Evolutionary conservation across 2,113 vertebrate species (phyloP).

Genomic region (Axis porcinus): DNA sequence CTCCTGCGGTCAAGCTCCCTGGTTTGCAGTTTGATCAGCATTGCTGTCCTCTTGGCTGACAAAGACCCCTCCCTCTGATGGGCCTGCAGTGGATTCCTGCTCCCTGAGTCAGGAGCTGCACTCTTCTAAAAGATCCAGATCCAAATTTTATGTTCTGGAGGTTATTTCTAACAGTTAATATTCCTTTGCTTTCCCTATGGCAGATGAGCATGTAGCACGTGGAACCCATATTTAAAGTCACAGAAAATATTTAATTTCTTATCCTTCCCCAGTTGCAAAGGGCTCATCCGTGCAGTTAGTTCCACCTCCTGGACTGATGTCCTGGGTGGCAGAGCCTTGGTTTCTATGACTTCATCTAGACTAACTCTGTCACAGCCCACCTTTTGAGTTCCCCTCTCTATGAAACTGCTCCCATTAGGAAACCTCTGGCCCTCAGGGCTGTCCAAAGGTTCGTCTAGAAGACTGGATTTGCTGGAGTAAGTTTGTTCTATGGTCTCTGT

Average conservation of each 20-base stretch:
- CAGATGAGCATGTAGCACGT: not conserved
- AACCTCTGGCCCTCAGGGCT: not conserved
- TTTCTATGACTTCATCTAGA: not conserved
- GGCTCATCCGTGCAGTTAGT: not conserved
- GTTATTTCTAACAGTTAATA: not conserved
- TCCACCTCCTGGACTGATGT: not conserved
- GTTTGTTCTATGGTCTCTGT: not conserved
- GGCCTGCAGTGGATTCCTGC: not conserved
- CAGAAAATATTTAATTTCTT: not conserved
- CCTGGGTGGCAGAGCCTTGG: not conserved
- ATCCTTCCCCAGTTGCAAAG: not conserved
- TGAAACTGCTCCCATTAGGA: not conserved
- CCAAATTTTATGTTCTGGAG: not conserved
- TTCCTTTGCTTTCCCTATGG: not conserved
- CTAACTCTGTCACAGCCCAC: fast-evolving
- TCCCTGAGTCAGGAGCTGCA: not conserved
- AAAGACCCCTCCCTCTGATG: not conserved
- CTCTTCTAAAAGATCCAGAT: not conserved
- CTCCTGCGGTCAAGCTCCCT: not conserved
- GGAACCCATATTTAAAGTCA: not conserved
- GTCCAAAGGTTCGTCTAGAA: not conserved
- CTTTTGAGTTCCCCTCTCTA: not conserved
- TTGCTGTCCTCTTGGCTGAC: not conserved
- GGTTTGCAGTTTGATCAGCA: not conserved
- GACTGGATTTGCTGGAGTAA: not conserved